Base-by-base conservation (phyloP, 2,888 invertebrate genomes). In the Biston betularia region DNA sequence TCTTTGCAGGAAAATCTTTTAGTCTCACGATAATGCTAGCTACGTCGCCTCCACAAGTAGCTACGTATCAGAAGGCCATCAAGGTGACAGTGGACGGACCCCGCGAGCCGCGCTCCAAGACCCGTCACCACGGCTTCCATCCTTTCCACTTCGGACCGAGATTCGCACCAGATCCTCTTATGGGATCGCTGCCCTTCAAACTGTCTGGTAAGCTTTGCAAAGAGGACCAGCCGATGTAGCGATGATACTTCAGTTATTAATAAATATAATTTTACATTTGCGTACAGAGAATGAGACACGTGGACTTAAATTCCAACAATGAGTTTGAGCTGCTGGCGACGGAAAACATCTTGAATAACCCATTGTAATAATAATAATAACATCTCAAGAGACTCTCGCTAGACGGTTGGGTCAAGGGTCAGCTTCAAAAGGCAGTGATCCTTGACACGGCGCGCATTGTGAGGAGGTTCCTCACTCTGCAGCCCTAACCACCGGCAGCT, bases 21-120 rank as follows among this genome's bases (percentile, higher is more conserved):
- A 97, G 98, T 49, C 92, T 99, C 85, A 98, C 98, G 78, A 99
- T 99, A 93, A 97, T 98, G 85, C 96, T 99, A 83, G 97, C 97
- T 75, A 98, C 98, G 67, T 96, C 96, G 57, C 99, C 99, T 9
- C 97, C 98, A 44, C 99, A 99, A 94, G 96, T 99, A 73, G 98
- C 98, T 68, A 98, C 99, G n/a, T 99, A 99, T 89, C 97, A 96
- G 85, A 99, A 99, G 90, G 99, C 99, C 69, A 99, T 99, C 91
- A 99, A 99, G 94, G 99, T 99, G 81, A 99, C 99, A 1, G 99
- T 99, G 70, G 99, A 99, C 86, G 99, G 99, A 62, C 99, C 99
- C 0, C 94, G 99, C 74, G 99, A 99, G 92, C 99, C 99, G 10
- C 94, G 99, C 81, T 98, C 98, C 77, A 98, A 98, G 95, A 97